Conservation (phyloP, 2,797 vertebrate species). For the Propithecus deckenii region DNA sequence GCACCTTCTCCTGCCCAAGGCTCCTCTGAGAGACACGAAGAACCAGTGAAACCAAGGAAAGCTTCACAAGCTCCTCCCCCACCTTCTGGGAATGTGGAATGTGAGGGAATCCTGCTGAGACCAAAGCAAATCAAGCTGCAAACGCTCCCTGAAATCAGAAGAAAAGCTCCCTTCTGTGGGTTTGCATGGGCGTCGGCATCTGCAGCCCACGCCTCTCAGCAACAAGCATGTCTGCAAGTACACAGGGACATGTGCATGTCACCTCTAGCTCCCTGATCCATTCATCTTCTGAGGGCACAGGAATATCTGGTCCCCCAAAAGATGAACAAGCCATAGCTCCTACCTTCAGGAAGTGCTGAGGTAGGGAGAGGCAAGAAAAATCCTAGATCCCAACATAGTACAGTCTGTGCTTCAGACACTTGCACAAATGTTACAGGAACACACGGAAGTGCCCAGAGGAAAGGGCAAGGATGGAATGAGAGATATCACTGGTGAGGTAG, state of each 20-base stretch:
- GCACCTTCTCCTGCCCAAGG: not conserved
- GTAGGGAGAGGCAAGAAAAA: not conserved
- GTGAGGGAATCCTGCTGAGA: not conserved
- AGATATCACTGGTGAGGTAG: rapidly evolving
- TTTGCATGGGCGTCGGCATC: too few relatives aligned
- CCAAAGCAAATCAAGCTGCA: not conserved
- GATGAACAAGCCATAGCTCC: not conserved
- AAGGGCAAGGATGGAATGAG: not conserved
- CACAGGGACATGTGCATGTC: not conserved
- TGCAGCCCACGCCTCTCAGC: not conserved
- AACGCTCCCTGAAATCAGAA: not conserved
- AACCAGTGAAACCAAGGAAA: not conserved
- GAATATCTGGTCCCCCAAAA: not conserved
- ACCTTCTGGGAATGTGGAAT: not conserved
- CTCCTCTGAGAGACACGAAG: not conserved
- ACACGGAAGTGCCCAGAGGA: not conserved
- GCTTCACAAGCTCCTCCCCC: not conserved
- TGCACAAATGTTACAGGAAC: not conserved
- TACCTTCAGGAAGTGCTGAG: not conserved
- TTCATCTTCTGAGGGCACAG: not conserved
- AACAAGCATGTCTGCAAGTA: not conserved
- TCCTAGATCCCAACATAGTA: not conserved
- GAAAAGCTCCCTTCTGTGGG: not conserved
- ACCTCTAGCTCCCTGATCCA: not conserved
- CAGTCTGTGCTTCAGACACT: too few relatives aligned